phyloP scores from a whole-genome alignment of 2,797 vertebrate genomes.

The Sebastes jordani region DNA sequence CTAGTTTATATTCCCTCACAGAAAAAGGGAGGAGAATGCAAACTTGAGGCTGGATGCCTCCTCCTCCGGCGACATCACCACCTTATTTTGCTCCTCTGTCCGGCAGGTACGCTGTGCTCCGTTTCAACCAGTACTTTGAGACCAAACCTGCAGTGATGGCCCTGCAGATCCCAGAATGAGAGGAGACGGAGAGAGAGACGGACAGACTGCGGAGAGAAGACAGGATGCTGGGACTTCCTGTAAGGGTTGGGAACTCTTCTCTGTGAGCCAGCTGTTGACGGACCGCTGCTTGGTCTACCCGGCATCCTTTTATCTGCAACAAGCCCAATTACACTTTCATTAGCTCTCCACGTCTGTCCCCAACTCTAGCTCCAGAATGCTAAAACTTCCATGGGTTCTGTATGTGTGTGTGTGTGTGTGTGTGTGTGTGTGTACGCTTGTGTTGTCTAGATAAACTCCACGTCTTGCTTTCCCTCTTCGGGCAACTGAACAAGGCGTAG shows the following conservation, averaged over 20 bases:
- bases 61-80: not conserved
- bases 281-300: conserved; percentile 15
- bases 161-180: conserved; percentile 89
- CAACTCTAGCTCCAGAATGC: conserved; percentile 34
- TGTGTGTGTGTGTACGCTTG: not conserved
- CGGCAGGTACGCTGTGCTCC: conserved; percentile 92
- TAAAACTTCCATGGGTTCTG: not conserved
- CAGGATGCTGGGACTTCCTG: conserved; percentile 2
- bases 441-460: conserved; percentile 5
- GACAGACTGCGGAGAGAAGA: not conserved
- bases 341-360: conserved; percentile 44
- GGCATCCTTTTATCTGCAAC: conserved; percentile 23
- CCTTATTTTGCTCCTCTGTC: not conserved
- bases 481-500: conserved; percentile 20
- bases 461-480: conserved; percentile 2
- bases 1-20: not conserved
- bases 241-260: conserved; percentile 19
- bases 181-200: not conserved
- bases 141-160: conserved; percentile 91
- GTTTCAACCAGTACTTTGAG: conserved; percentile 96
- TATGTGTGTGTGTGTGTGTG: not conserved
- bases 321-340: conserved; percentile 55
- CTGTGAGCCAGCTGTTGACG: conserved; percentile 14
- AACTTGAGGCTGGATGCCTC: not conserved
- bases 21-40: not conserved